Base-by-base conservation (phyloP, 2,888 invertebrate species). In the Pristionchus entomophagus region DNA sequence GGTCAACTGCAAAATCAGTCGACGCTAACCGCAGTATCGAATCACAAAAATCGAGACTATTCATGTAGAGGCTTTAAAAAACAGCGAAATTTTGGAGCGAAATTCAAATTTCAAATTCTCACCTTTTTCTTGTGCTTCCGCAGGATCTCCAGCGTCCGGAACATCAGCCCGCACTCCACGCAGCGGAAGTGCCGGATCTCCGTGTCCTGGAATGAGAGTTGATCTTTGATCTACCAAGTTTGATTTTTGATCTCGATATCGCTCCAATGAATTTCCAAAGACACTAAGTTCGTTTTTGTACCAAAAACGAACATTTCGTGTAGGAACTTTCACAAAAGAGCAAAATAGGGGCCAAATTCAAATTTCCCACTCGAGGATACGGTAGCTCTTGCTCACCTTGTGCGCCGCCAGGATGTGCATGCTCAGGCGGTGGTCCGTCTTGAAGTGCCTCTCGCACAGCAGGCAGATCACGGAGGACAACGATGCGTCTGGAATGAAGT, bases 371-470 rank as follows among this genome's bases (percentile, higher is more conserved):
- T n/a, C n/a, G n/a, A n/a, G n/a, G n/a, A n/a, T n/a, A n/a, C n/a
- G n/a, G n/a, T n/a, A n/a, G n/a, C n/a, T n/a, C n/a, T n/a, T n/a
- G n/a, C n/a, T 35, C 35, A 77, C 78, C 51, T 35, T 26, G 35
- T 80, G 78, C 78, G 29, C 32, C 6, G 78, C 51, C 51, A 80
- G 78, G 22, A 80, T 29, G 51, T 80, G 78, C 78, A 80, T 80
- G 78, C 26, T 26, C 22, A 80, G 78, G 51, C 78, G 78, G 51
- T 80, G 78, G 26, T 38, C n/a, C 29, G 51, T 80, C 26, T 26
- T 22, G 78, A 51, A 80, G 51, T 32, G 51, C 49, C 32, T 51
- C 49, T 29, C 51, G 78, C 78, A 80, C 12, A 80, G 5, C 14
- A 51, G 78, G 51, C 78, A 80, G 45, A 45, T 45, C n/a, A 26